Base-by-base conservation (phyloP, 2,888 invertebrate species). In the Lamellibrachia satsuma region DNA sequence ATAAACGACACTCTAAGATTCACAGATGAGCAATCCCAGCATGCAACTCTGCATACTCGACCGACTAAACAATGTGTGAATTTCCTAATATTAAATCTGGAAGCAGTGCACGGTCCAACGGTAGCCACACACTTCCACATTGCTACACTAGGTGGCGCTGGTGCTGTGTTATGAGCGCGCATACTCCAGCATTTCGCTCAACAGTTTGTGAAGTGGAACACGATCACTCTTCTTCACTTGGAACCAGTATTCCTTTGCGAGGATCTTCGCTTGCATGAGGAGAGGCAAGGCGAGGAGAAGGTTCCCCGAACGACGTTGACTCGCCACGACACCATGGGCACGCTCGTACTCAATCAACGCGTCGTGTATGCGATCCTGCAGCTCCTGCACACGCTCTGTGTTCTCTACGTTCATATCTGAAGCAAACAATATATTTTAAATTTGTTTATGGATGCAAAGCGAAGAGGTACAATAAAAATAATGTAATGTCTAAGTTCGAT, bases 141-240 rank as follows among this genome's bases (percentile, higher is more conserved):
- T 22, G 4, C 11, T 75, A 75, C 91, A 52, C 52, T 22, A 91
- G 27, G 52, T 52, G 52, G 52, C 39, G 11, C 27, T 75, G 27
- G 39, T 11, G 9, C 15, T 51, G 51, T 92, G 57, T 60, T 27
- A 92, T n/a, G 92, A 27, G 90, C 90, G 91, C n/a, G 93, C 93
- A 51, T 93, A 94, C 96, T 99, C 99, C 93, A 99, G 97, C 99
- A 99, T 99, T 97, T 99, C 99, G 92, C 98, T 97, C 97, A 99
- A 99, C 92, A 99, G 97, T 97, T 99, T 99, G 97, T 99, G 99
- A 98, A 99, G 98, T 95, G 98, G 98, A 93, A 98, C 98, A 96
- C 98, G 98, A 6, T 98, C 98, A 94, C 98, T 98, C 95, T 98
- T 98, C 95, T 98, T 98, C 92, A 99, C 98, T 95, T 97, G 97